Base-by-base conservation (phyloP, 2,797 vertebrate genomes). In the Microctenopoma steveboyesi region DNA sequence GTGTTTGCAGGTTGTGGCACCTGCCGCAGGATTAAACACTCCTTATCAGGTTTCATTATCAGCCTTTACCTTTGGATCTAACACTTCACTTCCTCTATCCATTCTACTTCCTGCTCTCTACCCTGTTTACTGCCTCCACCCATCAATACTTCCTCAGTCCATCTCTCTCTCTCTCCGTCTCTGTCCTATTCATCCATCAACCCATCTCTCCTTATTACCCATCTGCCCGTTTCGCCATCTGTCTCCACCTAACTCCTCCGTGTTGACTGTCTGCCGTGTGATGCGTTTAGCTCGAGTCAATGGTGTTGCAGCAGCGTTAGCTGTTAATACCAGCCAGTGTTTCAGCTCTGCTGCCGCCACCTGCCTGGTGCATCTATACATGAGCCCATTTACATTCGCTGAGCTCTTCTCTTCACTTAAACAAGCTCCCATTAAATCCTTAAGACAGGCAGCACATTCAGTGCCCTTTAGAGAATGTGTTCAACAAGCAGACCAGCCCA, bases 151-250 rank as follows among this genome's bases (percentile, higher is more conserved):
- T 51, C 55, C 7, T 80, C 51, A 62, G 28, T 63, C 54, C 28
- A 11, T 59, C 64, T 2, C 45, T 60, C 76, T 78, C 71, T 57
- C 57, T 64, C 76, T 63, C 22, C 22, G 1, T 22, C 74, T 65
- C 45, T 22, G 55, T 69, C 72, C 74, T 50, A 1, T 30, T 73
- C 65, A 75, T 82, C 74, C 22, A 37, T 77, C 74, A 68, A 39
- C 67, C 59, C 67, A 45, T 58, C 61, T 62, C 39, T 67, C 53
- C 52, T 76, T 46, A 47, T 76, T 64, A 75, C 55, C 84, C 72
- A 61, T 86, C 76, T 63, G 78, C 69, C 76, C 7, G 64, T 74
- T 84, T 68, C 54, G 62, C 69, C 78, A 69, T 83, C 84, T 83
- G 82, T 78, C 70, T 76, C 47, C 57, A 53, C 69, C 57, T 49